These are phyloP conservation scores for Apotomis turbidana DNA, from an alignment of 2,888 invertebrate species.

Conservation along the genomic window DNA sequence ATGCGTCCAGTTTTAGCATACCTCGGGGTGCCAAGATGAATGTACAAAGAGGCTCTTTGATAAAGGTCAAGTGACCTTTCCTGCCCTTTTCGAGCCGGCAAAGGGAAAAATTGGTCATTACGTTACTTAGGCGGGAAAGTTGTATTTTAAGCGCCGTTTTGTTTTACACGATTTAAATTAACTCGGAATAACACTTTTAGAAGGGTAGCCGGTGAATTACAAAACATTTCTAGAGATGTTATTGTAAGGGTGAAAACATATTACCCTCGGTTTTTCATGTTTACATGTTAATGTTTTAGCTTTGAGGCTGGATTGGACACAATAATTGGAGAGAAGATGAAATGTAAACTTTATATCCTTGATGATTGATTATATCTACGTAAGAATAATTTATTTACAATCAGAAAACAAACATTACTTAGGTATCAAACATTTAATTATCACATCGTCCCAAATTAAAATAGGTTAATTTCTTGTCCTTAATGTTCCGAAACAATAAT, in stretches of 20 bases:
- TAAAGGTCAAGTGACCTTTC: constrained; percentile 34
- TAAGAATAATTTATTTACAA: no score
- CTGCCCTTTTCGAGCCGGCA: not conserved
- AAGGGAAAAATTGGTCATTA: constrained; percentile 25
- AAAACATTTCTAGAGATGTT: not conserved
- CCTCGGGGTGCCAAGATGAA: constrained; percentile 29
- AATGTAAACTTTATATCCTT: no score
- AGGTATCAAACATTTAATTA: no score
- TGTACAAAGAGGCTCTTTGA: constrained; percentile 8
- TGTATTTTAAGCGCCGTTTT: not conserved
- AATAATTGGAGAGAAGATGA: no score
- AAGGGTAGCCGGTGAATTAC: not conserved
- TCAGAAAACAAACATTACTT: no score
- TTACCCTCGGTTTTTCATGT: no score
- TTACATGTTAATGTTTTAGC: no score
- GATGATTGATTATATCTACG: no score
- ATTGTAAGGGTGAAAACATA: no score
- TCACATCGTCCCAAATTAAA: no score
- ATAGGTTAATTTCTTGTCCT: no score
- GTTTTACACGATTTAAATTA: not conserved
- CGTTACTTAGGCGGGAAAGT: not conserved
- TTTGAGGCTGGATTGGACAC: no score
- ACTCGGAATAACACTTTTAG: not conserved
- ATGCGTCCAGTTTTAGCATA: constrained; percentile 9
- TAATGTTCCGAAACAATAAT: not conserved